Conservation (phyloP, 2,113 vertebrate species). For the Sigmodon hispidus region DNA sequence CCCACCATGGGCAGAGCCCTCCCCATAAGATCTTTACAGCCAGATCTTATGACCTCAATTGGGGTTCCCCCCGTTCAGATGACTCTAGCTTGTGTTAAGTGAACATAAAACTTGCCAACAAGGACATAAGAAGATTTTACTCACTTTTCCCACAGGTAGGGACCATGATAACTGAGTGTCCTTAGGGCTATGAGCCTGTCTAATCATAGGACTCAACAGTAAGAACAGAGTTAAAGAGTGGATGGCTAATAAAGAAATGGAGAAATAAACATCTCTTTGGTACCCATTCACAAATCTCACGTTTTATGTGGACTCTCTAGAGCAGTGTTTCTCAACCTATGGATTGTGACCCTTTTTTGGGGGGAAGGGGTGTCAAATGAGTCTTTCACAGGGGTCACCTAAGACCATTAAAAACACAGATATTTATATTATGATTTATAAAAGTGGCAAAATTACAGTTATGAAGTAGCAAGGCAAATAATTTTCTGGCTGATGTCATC, state of each 20-base stretch:
- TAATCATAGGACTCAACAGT: background rate
- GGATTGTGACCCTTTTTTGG: background rate
- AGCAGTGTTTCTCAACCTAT: background rate
- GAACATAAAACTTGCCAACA: background rate
- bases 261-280: background rate
- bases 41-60: background rate
- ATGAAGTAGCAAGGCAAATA: background rate
- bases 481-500: background rate
- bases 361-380: background rate
- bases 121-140: background rate
- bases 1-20: background rate
- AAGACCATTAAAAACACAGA: background rate
- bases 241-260: background rate
- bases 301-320: background rate
- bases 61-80: background rate
- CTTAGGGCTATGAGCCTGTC: background rate
- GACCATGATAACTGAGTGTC: background rate
- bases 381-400: background rate
- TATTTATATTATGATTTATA: background rate
- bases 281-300: background rate
- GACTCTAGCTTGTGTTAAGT: background rate
- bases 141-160: background rate
- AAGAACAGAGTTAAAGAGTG: background rate
- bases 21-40: background rate
- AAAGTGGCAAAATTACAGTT: background rate